phyloP scores from a whole-genome alignment of 1,140 invertebrate species.

The Listronotus bonariensis region DNA sequence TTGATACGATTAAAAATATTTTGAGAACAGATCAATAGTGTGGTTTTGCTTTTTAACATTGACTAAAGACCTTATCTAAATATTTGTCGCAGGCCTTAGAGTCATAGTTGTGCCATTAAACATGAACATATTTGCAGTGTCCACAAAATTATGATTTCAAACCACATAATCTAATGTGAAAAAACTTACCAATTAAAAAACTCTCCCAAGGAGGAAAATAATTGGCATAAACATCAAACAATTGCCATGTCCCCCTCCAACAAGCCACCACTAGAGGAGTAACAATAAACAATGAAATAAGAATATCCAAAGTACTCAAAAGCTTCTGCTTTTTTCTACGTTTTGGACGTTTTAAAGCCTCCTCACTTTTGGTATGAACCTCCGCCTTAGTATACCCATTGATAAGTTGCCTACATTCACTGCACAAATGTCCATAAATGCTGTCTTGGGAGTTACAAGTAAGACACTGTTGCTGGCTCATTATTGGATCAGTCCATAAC shows the following conservation, averaged over 20 bases:
- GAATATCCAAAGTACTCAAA: constrained; percentile 67
- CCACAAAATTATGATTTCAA: too few relatives aligned
- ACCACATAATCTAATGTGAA: too few relatives aligned
- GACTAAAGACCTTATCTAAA: too few relatives aligned
- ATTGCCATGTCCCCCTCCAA: constrained; percentile 69
- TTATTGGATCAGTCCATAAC: constrained; percentile 5
- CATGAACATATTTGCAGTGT: too few relatives aligned
- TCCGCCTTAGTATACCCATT: not conserved
- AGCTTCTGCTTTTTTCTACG: constrained; percentile 54
- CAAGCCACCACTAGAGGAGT: constrained; percentile 66
- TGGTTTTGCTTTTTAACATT: too few relatives aligned
- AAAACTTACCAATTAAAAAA: constrained; percentile 56
- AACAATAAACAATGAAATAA: constrained; percentile 66
- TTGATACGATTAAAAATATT: too few relatives aligned
- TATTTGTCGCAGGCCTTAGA: too few relatives aligned
- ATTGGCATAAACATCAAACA: constrained; percentile 63
- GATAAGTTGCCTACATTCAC: constrained; percentile 6
- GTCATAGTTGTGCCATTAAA: too few relatives aligned
- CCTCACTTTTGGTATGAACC: constrained; percentile 13
- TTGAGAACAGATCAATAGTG: too few relatives aligned
- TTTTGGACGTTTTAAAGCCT: constrained; percentile 1
- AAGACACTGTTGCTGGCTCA: not conserved
- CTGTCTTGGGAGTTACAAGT: not conserved
- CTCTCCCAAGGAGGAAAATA: constrained; percentile 58
- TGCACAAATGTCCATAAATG: constrained; percentile 6